Evolutionary conservation across 2,113 vertebrate genomes (phyloP).

Genomic region (Machaerirhynchus nigripectus): DNA sequence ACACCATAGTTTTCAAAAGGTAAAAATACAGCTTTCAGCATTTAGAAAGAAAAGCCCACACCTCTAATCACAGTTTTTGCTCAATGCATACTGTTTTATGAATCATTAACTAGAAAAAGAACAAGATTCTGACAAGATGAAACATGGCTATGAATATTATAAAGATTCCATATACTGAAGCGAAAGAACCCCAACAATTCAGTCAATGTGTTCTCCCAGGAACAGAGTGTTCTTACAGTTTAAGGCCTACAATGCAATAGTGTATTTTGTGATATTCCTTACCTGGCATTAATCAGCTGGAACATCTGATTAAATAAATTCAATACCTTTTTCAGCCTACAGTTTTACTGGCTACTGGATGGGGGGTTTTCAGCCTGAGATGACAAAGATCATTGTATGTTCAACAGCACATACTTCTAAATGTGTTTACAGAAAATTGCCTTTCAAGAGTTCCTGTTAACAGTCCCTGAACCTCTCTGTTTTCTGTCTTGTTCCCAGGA

Average conservation of each 20-base stretch:
- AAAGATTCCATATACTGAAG: background rate
- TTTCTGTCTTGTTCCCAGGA: background rate
- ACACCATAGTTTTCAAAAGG: background rate
- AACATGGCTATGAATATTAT: background rate
- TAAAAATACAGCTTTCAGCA: background rate
- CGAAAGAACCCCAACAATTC: background rate
- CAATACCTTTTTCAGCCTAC: background rate
- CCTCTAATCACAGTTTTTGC: background rate
- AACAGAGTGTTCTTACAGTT: background rate
- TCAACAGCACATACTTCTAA: background rate
- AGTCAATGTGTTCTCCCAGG: background rate
- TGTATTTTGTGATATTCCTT: background rate
- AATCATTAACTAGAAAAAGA: background rate
- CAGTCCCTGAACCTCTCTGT: background rate
- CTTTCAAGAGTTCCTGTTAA: background rate
- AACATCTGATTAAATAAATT: background rate
- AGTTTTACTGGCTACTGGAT: background rate
- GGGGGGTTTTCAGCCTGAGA: background rate
- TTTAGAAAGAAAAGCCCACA: background rate
- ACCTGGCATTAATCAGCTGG: background rate
- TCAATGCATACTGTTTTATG: background rate
- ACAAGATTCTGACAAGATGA: background rate
- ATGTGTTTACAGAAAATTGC: background rate
- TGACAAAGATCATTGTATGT: background rate
- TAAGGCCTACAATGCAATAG: background rate